Conservation (phyloP, 2,888 invertebrate species). For the Dascillus cervinus region DNA sequence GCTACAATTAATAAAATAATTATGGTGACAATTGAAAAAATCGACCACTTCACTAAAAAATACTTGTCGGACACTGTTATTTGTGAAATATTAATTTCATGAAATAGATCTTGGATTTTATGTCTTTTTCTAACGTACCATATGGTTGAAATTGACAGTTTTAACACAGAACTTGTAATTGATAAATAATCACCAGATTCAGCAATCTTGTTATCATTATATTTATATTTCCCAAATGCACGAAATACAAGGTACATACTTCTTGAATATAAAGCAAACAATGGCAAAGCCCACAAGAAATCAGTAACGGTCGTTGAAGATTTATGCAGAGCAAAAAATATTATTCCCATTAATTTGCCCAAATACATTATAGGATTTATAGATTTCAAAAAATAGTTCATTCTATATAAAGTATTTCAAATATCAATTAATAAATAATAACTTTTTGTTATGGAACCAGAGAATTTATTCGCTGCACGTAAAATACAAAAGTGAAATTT, state of each 20-base stretch:
- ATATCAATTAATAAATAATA: too few species aligned
- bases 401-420: too few species aligned
- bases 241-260: not conserved
- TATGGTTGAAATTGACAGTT: not conserved
- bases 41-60: too few species aligned
- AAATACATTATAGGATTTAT: conserved; percentile 1
- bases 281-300: not conserved
- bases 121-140: not conserved
- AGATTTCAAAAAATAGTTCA: conserved; percentile 3
- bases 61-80: too few species aligned
- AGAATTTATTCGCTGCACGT: too few species aligned
- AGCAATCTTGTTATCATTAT: not conserved
- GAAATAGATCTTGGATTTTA: not conserved
- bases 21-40: too few species aligned
- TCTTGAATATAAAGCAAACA: not conserved
- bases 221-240: not conserved
- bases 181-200: not conserved
- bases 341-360: conserved; percentile 2
- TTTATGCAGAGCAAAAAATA: conserved; percentile 1
- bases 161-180: not conserved
- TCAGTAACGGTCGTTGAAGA: not conserved
- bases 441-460: too few species aligned
- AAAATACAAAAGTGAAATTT: too few species aligned
- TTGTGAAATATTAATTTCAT: conserved; percentile 2
- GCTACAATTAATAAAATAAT: too few species aligned